Percentiles rank a stretch among this genome's conserved stretches.
Conservation (phyloP, 2,888 invertebrate genomes). For the Chouioia cunea region DNA sequence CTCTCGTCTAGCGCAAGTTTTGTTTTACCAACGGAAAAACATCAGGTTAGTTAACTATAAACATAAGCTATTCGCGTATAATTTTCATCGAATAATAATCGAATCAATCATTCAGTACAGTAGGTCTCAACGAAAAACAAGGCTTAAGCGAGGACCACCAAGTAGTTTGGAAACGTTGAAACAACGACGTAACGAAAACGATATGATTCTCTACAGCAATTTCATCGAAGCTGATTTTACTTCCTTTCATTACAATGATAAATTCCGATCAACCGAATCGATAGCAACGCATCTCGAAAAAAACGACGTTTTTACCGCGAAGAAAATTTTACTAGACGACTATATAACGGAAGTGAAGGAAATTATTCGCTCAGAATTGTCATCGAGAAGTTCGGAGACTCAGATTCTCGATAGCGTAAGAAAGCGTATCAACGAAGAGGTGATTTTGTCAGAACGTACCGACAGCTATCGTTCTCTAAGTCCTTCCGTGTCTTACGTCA, state of each 20-base stretch:
- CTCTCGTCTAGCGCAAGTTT: slow-evolving; percentile 28
- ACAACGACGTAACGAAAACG: slow-evolving; percentile 7
- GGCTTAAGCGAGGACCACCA: too few relatives aligned
- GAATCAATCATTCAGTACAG: background rate
- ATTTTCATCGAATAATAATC: background rate
- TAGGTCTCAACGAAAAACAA: too few relatives aligned
- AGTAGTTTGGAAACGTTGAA: background rate
- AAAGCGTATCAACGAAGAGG: slow-evolving; percentile 32
- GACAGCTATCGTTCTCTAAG: slow-evolving; percentile 12
- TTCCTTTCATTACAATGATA: background rate
- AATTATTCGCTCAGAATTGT: slow-evolving; percentile 22
- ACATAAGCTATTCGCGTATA: too few relatives aligned
- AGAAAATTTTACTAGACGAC: slow-evolving; percentile 40
- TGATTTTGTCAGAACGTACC: background rate
- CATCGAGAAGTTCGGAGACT: background rate
- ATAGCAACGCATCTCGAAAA: background rate
- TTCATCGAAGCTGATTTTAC: slow-evolving; percentile 24
- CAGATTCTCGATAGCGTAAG: slow-evolving; percentile 31
- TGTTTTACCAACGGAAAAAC: background rate
- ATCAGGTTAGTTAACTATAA: too few relatives aligned
- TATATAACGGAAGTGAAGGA: slow-evolving; percentile 43
- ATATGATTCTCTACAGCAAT: slow-evolving; percentile 10
- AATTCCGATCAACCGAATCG: background rate
- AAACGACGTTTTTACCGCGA: slow-evolving; percentile 3
- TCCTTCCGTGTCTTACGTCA: background rate